Percentiles rank a stretch among this genome's conserved stretches.
phyloP scores from a whole-genome alignment of 2,888 invertebrate genomes.

The Sesia apiformis region DNA sequence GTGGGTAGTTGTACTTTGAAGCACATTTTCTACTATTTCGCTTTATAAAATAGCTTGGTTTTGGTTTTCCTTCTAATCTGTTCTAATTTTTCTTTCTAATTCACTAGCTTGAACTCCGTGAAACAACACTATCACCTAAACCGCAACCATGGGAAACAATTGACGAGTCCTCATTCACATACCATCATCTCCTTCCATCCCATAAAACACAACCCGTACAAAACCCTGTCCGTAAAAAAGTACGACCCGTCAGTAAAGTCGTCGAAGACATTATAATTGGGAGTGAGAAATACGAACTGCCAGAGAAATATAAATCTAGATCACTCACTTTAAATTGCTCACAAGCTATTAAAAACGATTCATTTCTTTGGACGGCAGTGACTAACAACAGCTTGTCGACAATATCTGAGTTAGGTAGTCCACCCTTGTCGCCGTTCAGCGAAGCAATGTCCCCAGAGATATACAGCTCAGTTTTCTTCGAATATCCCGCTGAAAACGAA shows the following conservation, averaged over 20 bases:
- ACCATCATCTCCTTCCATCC: slow-evolving; percentile 30
- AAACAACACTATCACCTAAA: slow-evolving; percentile 45
- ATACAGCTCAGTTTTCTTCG: slow-evolving; percentile 60
- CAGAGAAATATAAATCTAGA: slow-evolving; percentile 38
- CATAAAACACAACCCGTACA: slow-evolving; percentile 15
- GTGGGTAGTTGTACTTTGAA: no score
- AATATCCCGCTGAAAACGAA: slow-evolving; percentile 37
- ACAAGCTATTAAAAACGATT: slow-evolving; percentile 39
- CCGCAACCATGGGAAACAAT: slow-evolving; percentile 51
- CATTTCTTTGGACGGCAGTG: slow-evolving; percentile 42
- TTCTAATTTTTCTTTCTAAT: slow-evolving; percentile 27
- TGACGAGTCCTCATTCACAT: slow-evolving; percentile 50
- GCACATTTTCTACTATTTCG: slow-evolving; percentile 2
- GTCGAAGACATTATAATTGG: slow-evolving; percentile 45
- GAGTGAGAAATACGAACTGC: slow-evolving; percentile 36
- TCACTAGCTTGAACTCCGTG: slow-evolving; percentile 62
- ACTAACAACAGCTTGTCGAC: slow-evolving; percentile 43
- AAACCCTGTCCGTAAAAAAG: slow-evolving; percentile 11
- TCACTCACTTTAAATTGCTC: slow-evolving; percentile 29
- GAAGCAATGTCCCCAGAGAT: slow-evolving; percentile 44
- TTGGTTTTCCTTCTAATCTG: slow-evolving; percentile 14
- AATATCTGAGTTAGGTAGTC: slow-evolving; percentile 46
- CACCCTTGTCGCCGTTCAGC: slow-evolving; percentile 26
- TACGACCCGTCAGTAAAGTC: slow-evolving; percentile 36
- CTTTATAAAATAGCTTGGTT: slow-evolving; percentile 4